Evolutionary conservation across 2,797 vertebrate species (phyloP), one percentile per base, ranked within the genome.

Genomic region (Acanthornis magna): DNA sequence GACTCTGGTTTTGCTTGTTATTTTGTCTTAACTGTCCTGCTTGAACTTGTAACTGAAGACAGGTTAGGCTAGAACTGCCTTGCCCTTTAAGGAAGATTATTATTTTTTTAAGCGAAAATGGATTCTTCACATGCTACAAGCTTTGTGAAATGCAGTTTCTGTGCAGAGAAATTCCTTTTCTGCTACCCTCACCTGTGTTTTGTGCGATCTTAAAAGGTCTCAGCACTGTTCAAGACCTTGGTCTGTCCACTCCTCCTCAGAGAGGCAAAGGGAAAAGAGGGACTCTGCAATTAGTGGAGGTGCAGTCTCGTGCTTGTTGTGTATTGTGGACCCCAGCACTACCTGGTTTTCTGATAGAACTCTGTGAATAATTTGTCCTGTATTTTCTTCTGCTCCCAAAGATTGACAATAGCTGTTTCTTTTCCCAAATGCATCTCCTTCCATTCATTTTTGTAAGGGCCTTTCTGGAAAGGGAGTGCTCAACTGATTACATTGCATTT

Each of bases 291-390:
- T 25, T 25, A 5, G 38, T 4, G 53, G 42, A 84, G 73, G 21
- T 11, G 23, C 38, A 36, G 3, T 15, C 10, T 42, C 8, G 9
- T 3, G 15, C 8, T 6, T 20, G 25, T 42, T 0, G 0, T 26
- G 32, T 40, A 30, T 42, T 55, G 27, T 23, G 25, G 17, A 55
- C 40, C 36, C 67, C 10, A 11, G 65, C 26, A 1, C 30, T 19
- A 2, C 27, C 55, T 1, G 0, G 2, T 75, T 78, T 77, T 91
- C 43, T 62, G 27, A 57, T 51, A 29, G 54, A 81, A 5, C 22
- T 60, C 17, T 45, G 36, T 47, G 48, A 76, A 57, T 82, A 53
- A 61, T 74, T 87, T 4, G 3, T 88, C 23, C 22, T 65, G 6
- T 25, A 11, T 74, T 88, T 88, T 77, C 30, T 91, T 62, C 29